phyloP scores from a whole-genome alignment of 1,140 invertebrate genomes.

The Leucophenga varia region DNA sequence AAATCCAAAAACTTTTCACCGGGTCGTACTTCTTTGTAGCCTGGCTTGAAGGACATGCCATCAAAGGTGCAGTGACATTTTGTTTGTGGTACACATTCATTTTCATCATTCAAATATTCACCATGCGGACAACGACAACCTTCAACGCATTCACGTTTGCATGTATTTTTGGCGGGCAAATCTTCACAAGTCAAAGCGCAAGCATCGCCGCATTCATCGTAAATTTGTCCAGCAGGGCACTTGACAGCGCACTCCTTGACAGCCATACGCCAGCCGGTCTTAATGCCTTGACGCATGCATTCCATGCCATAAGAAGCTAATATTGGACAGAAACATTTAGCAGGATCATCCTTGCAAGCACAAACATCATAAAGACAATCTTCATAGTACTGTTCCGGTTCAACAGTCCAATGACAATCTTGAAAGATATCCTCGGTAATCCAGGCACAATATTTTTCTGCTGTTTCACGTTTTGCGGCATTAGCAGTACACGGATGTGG shows the following conservation, averaged over 20 bases:
- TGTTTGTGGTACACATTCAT: constrained; percentile 74
- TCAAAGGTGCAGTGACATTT: constrained; percentile 76
- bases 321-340: constrained; percentile 77
- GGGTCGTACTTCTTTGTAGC: constrained; percentile 71
- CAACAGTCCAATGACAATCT: constrained; percentile 79
- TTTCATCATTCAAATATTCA: constrained; percentile 69
- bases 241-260: constrained; percentile 75
- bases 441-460: constrained; percentile 70
- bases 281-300: constrained; percentile 71
- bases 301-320: constrained; percentile 77
- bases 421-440: constrained; percentile 70
- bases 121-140: constrained; percentile 85
- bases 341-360: constrained; percentile 67
- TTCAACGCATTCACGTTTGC: constrained; percentile 69
- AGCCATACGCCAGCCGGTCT: constrained; percentile 76
- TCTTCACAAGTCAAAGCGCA: constrained; percentile 73
- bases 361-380: constrained; percentile 87
- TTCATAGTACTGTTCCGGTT: constrained; percentile 74
- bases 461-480: constrained; percentile 67
- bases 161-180: constrained; percentile 52
- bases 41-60: constrained; percentile 72
- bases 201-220: constrained; percentile 75
- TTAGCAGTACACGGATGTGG: constrained; percentile 72
- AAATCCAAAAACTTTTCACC: constrained; percentile 67
- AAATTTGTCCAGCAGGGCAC: constrained; percentile 77